Evolutionary conservation across 2,888 invertebrate genomes (phyloP), one percentile per base, ranked within the genome.

Genomic region (Nomada hirtipes): DNA sequence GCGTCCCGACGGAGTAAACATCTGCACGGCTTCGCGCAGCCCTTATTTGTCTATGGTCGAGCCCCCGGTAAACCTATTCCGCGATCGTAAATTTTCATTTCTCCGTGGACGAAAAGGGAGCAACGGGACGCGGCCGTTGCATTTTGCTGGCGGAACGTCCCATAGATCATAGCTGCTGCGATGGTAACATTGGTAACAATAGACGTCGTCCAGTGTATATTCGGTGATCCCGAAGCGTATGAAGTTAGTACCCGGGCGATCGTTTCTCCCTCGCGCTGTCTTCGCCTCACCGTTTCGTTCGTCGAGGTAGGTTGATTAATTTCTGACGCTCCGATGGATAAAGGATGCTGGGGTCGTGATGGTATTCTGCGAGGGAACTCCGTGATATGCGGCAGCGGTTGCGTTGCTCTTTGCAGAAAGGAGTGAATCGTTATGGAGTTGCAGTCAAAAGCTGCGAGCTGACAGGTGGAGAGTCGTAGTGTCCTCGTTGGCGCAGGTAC

Each of bases 1-100:
- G 47, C 60, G 23, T 13, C 23, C 29, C 15, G 20, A 74, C 75
- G 60, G 60, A 67, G 53, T 67, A 65, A 65, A 75, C 77, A 60
- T 65, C 64, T 64, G 73, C 55, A 23, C 42, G 18, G 18, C 3
- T 15, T 9, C 29, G 20, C 3, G 53, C 60, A 36, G 13, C 60
- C 60, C 52, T 18, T 65, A 52, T 63, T 74, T 52, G 59, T 60
- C 75, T 15, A 23, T 23, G 42, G 20, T 4, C 47, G 42, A 15
- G 47, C 55, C 47, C 13, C 53, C 44, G 23, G 55, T 73, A 73
- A 76, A 73, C 47, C 53, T 53, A 53, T 67, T 47, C 29, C 10
- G 13, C 42, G 26, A 70, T 61, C 64, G 52, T 79, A 67, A 71
- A 79, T 79, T 79, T 77, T 77, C 65, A 79, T 79, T 77, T 65